A percentile compares a stretch with the other conserved stretches of the same genome.
Conservation (phyloP, 2,113 vertebrate genomes). For the Pholis gunnellus region DNA sequence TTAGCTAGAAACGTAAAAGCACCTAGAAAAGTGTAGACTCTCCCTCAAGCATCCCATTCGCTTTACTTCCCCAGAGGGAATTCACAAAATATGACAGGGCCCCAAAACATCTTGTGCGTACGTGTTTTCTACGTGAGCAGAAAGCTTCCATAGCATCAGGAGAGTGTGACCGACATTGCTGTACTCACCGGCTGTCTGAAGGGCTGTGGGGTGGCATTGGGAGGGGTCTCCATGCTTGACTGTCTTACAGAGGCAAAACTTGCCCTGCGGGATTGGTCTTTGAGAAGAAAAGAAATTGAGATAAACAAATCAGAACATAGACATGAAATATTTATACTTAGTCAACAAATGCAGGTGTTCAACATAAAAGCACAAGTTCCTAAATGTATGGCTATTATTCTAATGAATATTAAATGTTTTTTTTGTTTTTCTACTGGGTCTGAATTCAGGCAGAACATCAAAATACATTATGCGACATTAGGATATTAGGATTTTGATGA, state of each 20-base stretch:
- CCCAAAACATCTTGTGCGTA: background rate
- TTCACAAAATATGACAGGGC: background rate
- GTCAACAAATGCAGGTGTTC: background rate
- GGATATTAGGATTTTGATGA: background rate
- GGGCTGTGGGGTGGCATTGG: slow-evolving; percentile 87
- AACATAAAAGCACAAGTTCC: background rate
- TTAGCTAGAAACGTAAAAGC: background rate
- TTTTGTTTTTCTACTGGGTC: background rate
- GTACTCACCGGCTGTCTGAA: slow-evolving; percentile 93
- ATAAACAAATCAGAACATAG: background rate
- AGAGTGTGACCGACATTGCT: slow-evolving; percentile 25
- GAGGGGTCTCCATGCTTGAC: slow-evolving; percentile 94
- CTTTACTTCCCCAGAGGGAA: background rate
- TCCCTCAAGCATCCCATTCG: background rate
- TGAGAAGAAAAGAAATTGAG: slow-evolving; percentile 11
- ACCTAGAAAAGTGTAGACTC: background rate
- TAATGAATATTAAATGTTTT: background rate
- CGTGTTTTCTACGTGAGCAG: background rate
- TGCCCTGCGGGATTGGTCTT: slow-evolving; percentile 92
- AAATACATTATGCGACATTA: background rate
- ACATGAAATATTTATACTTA: background rate
- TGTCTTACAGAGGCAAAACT: slow-evolving; percentile 93
- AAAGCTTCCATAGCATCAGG: background rate
- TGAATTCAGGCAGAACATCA: background rate
- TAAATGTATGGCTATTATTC: background rate